Evolutionary conservation across 2,797 vertebrate genomes (phyloP).

Genomic region (Sylvilagus floridanus): DNA sequence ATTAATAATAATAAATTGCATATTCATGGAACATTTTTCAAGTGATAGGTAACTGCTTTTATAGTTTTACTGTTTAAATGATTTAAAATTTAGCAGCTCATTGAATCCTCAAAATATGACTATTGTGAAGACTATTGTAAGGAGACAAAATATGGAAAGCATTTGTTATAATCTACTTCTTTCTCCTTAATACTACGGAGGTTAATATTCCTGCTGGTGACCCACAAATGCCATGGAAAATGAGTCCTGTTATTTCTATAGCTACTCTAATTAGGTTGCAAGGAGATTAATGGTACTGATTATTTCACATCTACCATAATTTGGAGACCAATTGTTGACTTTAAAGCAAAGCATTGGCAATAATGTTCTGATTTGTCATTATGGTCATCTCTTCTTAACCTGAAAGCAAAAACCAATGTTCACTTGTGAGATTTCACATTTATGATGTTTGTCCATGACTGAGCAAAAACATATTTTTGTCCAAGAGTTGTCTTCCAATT

Average conservation of each 20-base stretch:
- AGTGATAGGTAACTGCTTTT: background rate
- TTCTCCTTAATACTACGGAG: background rate
- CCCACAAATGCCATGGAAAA: background rate
- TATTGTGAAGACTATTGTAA: background rate
- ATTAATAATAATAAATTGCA: background rate
- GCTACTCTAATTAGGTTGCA: background rate
- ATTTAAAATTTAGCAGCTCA: background rate
- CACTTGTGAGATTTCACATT: conserved; percentile 70
- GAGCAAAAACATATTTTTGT: conserved; percentile 35
- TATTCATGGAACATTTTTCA: background rate
- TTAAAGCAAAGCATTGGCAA: background rate
- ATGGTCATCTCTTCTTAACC: background rate
- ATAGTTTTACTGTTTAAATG: background rate
- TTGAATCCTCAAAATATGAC: background rate
- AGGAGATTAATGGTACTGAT: background rate
- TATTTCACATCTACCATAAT: background rate
- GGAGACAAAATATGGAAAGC: background rate
- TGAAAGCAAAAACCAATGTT: conserved; percentile 13
- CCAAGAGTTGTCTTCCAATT: conserved; percentile 75
- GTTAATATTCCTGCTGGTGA: background rate
- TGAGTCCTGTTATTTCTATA: background rate
- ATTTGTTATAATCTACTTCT: background rate
- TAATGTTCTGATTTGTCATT: background rate
- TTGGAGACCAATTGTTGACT: background rate
- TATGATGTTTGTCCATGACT: conserved; percentile 70